phyloP scores from a whole-genome alignment of 2,113 vertebrate genomes.

The Acanthisitta chloris region DNA sequence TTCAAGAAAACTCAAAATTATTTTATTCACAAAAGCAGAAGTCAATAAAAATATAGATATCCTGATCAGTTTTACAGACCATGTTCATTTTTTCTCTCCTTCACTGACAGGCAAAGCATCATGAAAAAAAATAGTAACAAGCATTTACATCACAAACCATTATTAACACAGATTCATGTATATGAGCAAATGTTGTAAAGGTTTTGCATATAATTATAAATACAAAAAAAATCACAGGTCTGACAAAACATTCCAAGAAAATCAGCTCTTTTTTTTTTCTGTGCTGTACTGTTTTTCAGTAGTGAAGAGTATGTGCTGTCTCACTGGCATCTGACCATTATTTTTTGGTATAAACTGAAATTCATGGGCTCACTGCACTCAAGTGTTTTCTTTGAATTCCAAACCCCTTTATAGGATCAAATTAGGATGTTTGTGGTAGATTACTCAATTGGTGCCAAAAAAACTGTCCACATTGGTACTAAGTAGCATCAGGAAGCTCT shows the following conservation, averaged over 20 bases:
- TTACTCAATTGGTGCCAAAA: neutral
- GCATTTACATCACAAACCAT: slow-evolving; percentile 50
- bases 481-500: neutral
- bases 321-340: neutral
- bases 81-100: neutral
- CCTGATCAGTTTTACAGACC: slow-evolving; percentile 54
- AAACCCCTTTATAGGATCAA: neutral
- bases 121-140: neutral
- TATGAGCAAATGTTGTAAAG: slow-evolving; percentile 7
- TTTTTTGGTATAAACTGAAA: neutral
- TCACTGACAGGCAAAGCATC: slow-evolving; percentile 46
- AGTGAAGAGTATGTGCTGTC: neutral
- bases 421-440: neutral
- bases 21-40: slow-evolving; percentile 67
- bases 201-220: slow-evolving; percentile 32
- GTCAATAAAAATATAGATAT: slow-evolving; percentile 68
- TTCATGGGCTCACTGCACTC: neutral
- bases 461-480: neutral
- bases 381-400: neutral
- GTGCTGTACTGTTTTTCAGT: neutral
- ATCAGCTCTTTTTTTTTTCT: neutral
- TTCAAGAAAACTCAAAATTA: slow-evolving; percentile 56
- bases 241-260: neutral
- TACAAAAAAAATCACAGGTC: neutral
- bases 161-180: slow-evolving; percentile 21